Conservation (phyloP, 2,888 invertebrate genomes). For the Odontocolon sp. region DNA sequence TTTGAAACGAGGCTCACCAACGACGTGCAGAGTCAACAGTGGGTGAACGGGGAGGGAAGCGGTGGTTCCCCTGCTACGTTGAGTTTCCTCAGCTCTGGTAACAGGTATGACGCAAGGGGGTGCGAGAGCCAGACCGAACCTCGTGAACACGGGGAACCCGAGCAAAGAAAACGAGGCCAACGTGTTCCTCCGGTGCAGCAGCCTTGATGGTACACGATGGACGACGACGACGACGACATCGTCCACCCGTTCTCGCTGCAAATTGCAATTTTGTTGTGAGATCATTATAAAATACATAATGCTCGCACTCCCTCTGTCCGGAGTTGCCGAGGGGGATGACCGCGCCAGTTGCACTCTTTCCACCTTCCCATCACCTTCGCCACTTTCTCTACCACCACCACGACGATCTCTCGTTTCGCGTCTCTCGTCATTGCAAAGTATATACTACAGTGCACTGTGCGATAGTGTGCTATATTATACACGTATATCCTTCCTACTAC, state of each 20-base stretch:
- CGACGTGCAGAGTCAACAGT: not conserved
- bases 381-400: slow-evolving; percentile 37
- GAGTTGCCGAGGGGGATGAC: slow-evolving; percentile 22
- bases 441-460: slow-evolving; percentile 5
- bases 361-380: slow-evolving; percentile 43
- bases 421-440: slow-evolving; percentile 22
- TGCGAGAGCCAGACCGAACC: not conserved
- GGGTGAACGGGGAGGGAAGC: slow-evolving; percentile 12
- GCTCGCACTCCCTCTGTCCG: slow-evolving; percentile 64
- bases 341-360: slow-evolving; percentile 36
- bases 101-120: not conserved
- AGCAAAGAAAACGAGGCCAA: not conserved
- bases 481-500: slow-evolving; percentile 53
- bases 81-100: slow-evolving; percentile 2
- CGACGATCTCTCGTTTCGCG: slow-evolving; percentile 22
- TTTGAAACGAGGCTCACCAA: slow-evolving; percentile 28
- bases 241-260: slow-evolving; percentile 68
- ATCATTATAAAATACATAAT: slow-evolving; percentile 81
- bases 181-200: too few relatives aligned
- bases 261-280: slow-evolving; percentile 79
- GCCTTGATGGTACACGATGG: too few relatives aligned
- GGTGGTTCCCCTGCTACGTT: slow-evolving; percentile 7
- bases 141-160: not conserved
- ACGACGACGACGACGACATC: slow-evolving; percentile 73
- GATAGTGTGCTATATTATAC: slow-evolving; percentile 30